Evolutionary conservation across 2,113 vertebrate species (phyloP).

Genomic region (Alethe diademata): DNA sequence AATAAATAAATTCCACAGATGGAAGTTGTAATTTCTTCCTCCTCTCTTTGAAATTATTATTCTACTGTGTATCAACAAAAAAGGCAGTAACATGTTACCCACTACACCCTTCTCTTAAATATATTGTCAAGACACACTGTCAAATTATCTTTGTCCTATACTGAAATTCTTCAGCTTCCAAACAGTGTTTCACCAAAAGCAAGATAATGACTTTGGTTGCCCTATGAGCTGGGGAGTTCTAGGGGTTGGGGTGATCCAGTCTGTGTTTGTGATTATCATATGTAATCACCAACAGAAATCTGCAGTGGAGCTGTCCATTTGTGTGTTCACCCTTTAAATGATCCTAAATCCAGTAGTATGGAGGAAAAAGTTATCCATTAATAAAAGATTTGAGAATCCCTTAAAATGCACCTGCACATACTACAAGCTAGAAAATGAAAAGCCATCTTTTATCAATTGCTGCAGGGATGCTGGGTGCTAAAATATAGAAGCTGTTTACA

Average conservation of each 20-base stretch:
- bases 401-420: background rate
- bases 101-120: background rate
- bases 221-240: background rate
- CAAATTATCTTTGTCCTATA: background rate
- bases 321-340: background rate
- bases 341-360: background rate
- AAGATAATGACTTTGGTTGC: background rate
- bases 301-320: background rate
- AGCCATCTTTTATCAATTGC: background rate
- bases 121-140: background rate
- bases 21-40: background rate
- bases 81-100: background rate
- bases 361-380: background rate
- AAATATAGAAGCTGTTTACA: background rate
- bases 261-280: background rate
- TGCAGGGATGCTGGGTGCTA: background rate
- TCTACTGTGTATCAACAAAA: background rate
- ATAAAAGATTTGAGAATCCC: background rate
- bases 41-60: background rate
- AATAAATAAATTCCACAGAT: background rate
- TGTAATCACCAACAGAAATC: background rate
- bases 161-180: background rate
- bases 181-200: background rate
- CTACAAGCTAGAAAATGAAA: background rate
- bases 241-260: background rate